These are phyloP conservation scores for Momotus momota DNA, from an alignment of 2,797 vertebrate genomes.

Conservation along the genomic window DNA sequence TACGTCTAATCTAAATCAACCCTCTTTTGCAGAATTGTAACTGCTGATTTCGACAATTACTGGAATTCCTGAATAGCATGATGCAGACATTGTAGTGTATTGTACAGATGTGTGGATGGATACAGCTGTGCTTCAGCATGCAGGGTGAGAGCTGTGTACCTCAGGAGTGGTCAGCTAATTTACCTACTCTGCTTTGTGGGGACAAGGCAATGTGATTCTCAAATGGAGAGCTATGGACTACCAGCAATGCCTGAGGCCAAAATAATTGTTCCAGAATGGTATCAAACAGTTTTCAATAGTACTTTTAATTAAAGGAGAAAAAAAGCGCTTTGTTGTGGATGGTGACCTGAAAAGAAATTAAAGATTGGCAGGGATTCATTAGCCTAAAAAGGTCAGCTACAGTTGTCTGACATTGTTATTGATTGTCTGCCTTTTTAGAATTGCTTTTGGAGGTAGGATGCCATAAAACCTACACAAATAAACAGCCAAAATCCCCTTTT, in stretches of 20 bases:
- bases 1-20: neutral
- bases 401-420: neutral
- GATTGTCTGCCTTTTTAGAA: neutral
- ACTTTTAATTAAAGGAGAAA: conserved; percentile 43
- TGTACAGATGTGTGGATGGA: neutral
- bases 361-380: conserved; percentile 27
- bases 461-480: neutral
- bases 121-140: rapidly evolving
- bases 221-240: neutral
- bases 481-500: neutral
- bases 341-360: conserved; percentile 28
- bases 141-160: neutral
- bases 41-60: neutral
- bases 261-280: neutral
- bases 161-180: neutral
- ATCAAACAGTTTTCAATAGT: conserved; percentile 20
- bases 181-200: neutral
- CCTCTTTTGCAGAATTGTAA: neutral
- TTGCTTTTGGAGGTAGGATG: neutral
- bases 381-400: neutral
- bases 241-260: neutral
- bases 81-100: rapidly evolving
- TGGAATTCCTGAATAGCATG: neutral
- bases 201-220: neutral
- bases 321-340: neutral